Evolutionary conservation across 2,113 vertebrate species (phyloP).

Genomic region (Stigmatopora nigra): DNA sequence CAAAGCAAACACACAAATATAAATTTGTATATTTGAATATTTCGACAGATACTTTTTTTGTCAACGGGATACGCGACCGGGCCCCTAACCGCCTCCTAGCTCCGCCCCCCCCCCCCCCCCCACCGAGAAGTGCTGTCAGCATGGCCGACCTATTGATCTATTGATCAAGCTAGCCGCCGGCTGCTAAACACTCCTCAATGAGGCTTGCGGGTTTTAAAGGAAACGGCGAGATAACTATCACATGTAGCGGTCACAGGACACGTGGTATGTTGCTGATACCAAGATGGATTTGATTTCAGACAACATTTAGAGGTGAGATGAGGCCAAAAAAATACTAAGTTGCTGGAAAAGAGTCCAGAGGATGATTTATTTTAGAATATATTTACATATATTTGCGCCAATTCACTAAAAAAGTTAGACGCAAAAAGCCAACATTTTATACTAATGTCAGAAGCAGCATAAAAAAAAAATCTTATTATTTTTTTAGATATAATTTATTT

Average conservation of each 20-base stretch:
- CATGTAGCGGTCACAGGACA: constrained; percentile 44
- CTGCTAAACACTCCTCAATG: constrained; percentile 55
- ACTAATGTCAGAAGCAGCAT: too few relatives aligned
- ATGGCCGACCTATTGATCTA: constrained; percentile 49
- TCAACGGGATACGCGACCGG: constrained; percentile 46
- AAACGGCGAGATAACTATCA: constrained; percentile 56
- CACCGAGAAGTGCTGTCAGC: constrained; percentile 59
- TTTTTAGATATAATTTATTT: too few relatives aligned
- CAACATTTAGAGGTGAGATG: constrained; percentile 21
- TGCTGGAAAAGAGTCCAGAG: not conserved
- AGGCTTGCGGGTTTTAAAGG: constrained; percentile 55
- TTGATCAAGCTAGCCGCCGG: constrained; percentile 63
- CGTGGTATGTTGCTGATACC: constrained; percentile 45
- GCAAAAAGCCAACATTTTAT: too few relatives aligned
- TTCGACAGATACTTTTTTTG: constrained; percentile 41
- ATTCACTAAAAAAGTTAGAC: not conserved
- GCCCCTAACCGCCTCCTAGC: constrained; percentile 46
- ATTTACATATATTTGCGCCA: not conserved
- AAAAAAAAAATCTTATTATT: too few relatives aligned
- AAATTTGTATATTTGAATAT: constrained; percentile 1
- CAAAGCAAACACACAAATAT: not conserved
- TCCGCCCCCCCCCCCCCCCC: constrained; percentile 20
- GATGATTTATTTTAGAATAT: not conserved
- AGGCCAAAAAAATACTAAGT: not conserved
- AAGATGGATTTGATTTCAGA: constrained; percentile 48